Evolutionary conservation across 2,113 vertebrate genomes (phyloP).

Genomic region (Oxygymnocypris stewartii): DNA sequence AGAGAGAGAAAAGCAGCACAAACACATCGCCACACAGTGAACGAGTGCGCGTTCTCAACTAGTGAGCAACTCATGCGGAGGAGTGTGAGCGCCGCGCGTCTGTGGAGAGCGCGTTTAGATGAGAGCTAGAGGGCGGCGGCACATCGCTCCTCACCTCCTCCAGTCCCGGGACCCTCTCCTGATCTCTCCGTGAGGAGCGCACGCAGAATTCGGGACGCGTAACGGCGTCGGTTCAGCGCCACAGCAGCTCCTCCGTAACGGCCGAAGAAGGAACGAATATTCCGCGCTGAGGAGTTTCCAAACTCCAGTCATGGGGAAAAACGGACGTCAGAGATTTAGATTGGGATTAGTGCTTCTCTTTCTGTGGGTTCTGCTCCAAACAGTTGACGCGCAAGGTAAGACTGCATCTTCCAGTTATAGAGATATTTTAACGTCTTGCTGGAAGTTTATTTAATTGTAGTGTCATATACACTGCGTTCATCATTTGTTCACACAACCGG

Average conservation of each 20-base stretch:
- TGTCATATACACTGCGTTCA: background rate
- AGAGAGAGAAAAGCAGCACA: background rate
- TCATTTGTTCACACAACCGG: too few relatives aligned
- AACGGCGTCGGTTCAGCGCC: background rate
- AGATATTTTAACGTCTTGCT: background rate
- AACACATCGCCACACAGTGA: background rate
- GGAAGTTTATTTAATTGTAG: background rate
- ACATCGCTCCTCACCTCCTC: slow-evolving; percentile 32
- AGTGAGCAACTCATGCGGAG: slow-evolving; percentile 13
- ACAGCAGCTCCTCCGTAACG: background rate
- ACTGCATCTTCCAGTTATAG: background rate
- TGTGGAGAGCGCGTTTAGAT: slow-evolving; percentile 32
- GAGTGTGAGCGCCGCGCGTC: slow-evolving; percentile 21
- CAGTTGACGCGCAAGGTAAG: slow-evolving; percentile 32
- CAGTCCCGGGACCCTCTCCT: slow-evolving; percentile 27
- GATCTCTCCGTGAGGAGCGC: slow-evolving; percentile 10
- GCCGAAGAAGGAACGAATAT: background rate
- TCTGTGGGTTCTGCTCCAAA: slow-evolving; percentile 6
- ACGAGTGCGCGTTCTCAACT: background rate
- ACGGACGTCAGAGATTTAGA: slow-evolving; percentile 17
- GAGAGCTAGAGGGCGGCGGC: slow-evolving; percentile 37
- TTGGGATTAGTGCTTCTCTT: slow-evolving; percentile 34
- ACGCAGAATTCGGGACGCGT: background rate
- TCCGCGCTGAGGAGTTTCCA: slow-evolving; percentile 34
- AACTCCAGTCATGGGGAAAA: slow-evolving; percentile 33